Evolutionary conservation across 1,140 invertebrate genomes (phyloP).

Genomic region (Pseudobourletiella spinata): DNA sequence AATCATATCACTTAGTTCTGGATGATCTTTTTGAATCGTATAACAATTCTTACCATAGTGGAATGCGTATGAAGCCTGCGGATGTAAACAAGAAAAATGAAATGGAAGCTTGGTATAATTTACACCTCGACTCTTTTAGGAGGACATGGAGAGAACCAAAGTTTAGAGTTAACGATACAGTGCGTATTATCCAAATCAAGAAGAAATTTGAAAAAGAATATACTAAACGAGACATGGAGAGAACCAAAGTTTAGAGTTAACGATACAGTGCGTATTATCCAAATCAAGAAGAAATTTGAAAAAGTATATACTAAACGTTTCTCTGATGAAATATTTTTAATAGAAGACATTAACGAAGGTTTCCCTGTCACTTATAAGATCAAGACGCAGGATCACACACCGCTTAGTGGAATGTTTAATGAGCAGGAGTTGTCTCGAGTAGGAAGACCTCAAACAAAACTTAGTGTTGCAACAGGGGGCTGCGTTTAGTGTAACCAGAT

Average conservation of each 20-base stretch:
- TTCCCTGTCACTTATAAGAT: slow-evolving; percentile 16
- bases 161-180: background rate
- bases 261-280: slow-evolving; percentile 19
- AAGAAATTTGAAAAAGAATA: slow-evolving; percentile 19
- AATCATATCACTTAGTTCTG: slow-evolving; percentile 10
- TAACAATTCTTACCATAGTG: slow-evolving; percentile 19
- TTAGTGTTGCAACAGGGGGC: background rate
- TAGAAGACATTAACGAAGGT: background rate
- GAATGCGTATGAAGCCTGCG: slow-evolving; percentile 10
- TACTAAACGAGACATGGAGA: background rate
- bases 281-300: slow-evolving; percentile 40
- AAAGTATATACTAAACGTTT: slow-evolving; percentile 16
- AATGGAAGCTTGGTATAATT: slow-evolving; percentile 23
- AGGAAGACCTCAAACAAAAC: background rate
- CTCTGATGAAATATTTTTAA: slow-evolving; percentile 4
- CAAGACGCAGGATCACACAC: background rate
- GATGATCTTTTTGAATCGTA: slow-evolving; percentile 14
- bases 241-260: background rate
- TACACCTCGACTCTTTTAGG: slow-evolving; percentile 8
- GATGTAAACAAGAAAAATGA: slow-evolving; percentile 25
- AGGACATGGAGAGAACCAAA: background rate
- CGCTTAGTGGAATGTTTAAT: slow-evolving; percentile 5
- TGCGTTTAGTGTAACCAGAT: background rate
- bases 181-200: slow-evolving; percentile 40
- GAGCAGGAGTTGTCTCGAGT: background rate